Base-by-base conservation (phyloP, 2,797 vertebrate genomes). In the Thaleichthys pacificus region DNA sequence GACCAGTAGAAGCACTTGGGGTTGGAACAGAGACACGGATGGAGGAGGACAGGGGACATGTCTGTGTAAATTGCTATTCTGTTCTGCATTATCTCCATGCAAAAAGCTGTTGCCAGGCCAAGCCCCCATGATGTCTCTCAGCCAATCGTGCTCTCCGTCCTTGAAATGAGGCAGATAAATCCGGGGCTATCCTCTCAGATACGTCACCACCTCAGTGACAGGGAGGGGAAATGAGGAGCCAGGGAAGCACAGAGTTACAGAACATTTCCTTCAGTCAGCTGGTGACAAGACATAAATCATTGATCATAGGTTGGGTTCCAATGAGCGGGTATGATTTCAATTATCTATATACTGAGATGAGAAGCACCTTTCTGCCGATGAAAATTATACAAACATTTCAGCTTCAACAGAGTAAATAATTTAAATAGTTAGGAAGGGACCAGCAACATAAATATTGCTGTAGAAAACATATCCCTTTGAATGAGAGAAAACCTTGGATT, bases 131-230 rank as follows among this genome's bases (percentile, higher is more conserved):
- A 72, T 61, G 66, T 70, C 72, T 47, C 77, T 69, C 62, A 73
- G 69, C 80, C 68, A 76, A 71, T 80, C 70, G 61, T 3, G 38
- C 57, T 15, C 5, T 56, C 76, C 80, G 78, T 69, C 75, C 81
- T 81, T 81, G 79, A 66, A 80, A 69, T 67, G 57, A 71, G 74
- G 72, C 42, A 5, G 28, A 78, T 84, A 75, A 73, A 78, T 85
- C 80, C 60, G 77, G 1, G 17, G 75, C 72, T 58, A 42, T 64
- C 67, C 70, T 75, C 78, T 57, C 51, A 68, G 77, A 76, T 78
- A 79, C 84, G 76, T 79, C 35, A 2, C 75, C 69, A 71, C 76
- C 66, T 61, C 0, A 15, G 70, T 61, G 42, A 47, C 42, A 78
- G 61, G 17, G 61, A 72, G 14, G 24, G 30, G 5, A 35, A 17